These are phyloP conservation scores for Aphidoletes aphidimyza DNA, from an alignment of 2,888 invertebrate genomes.

Conservation along the genomic window DNA sequence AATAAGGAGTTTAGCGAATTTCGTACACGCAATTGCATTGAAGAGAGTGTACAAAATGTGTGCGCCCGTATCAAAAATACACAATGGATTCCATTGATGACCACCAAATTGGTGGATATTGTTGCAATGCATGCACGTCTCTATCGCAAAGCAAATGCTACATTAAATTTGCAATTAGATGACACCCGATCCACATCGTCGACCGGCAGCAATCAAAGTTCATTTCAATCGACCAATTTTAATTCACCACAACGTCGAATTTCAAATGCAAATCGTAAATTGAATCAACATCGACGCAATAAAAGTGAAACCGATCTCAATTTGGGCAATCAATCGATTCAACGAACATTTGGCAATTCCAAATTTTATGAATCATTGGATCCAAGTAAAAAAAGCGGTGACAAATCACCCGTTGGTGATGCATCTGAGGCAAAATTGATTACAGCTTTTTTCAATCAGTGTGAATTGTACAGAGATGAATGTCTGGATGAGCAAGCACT, in stretches of 20 bases:
- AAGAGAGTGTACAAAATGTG: constrained; percentile 59
- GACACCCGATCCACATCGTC: constrained; percentile 49
- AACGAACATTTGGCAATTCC: constrained; percentile 59
- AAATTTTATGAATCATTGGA: constrained; percentile 58
- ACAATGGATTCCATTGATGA: constrained; percentile 59
- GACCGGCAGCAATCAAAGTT: constrained; percentile 59
- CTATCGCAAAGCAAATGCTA: constrained; percentile 58
- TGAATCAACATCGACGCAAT: constrained; percentile 74
- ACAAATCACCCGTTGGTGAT: constrained; percentile 57
- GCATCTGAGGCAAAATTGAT: constrained; percentile 58
- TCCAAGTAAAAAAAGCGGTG: constrained; percentile 34
- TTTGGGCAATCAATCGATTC: constrained; percentile 67
- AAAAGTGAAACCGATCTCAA: constrained; percentile 79
- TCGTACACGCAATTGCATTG: constrained; percentile 59
- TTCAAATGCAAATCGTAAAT: constrained; percentile 58
- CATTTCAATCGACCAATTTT: constrained; percentile 63
- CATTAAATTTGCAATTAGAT: constrained; percentile 55
- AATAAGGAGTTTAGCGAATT: constrained; percentile 59
- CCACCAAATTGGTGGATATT: constrained; percentile 59
- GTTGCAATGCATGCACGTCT: constrained; percentile 58
- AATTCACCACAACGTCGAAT: constrained; percentile 63
- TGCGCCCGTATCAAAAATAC: constrained; percentile 58
- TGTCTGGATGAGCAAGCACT: constrained; percentile 58
- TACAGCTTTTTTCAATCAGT: constrained; percentile 59
- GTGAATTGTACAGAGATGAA: constrained; percentile 58